Conservation (phyloP, 37 sponge, comb jelly and placozoan genomes). For the Beroe forskalii region DNA sequence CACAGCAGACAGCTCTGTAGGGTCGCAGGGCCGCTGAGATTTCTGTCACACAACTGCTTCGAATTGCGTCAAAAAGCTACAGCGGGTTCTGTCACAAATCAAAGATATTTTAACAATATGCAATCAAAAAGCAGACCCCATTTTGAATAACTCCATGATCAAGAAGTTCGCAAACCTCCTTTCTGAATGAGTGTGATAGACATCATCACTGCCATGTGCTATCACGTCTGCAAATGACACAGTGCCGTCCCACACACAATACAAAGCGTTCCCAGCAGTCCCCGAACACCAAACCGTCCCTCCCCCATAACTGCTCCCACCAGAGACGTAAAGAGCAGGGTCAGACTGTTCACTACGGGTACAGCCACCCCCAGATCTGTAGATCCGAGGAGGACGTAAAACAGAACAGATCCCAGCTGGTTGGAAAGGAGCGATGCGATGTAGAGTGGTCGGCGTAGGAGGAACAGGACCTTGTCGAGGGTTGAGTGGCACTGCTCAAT, state of each 20-base stretch:
- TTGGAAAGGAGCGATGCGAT: neutral
- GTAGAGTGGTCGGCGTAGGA: neutral
- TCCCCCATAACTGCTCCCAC: neutral
- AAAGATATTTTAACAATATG: too few species aligned
- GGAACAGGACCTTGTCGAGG: neutral
- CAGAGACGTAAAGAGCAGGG: neutral
- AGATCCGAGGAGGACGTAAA: neutral
- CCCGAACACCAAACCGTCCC: neutral
- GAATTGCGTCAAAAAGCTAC: too few species aligned
- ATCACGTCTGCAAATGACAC: neutral
- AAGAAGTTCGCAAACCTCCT: too few species aligned
- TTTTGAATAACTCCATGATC: too few species aligned
- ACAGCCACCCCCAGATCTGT: conserved; percentile 8
- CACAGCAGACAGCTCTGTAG: too few species aligned
- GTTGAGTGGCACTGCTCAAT: neutral
- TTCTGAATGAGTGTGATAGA: too few species aligned
- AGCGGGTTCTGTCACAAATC: too few species aligned
- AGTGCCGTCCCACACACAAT: neutral
- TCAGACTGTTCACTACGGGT: conserved; percentile 1
- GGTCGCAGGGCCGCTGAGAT: too few species aligned
- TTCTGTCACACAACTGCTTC: too few species aligned
- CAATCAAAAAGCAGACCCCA: too few species aligned
- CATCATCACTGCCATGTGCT: too few species aligned
- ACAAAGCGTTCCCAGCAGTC: neutral
- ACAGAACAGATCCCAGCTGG: neutral